Percentiles rank a stretch among this genome's conserved stretches.
phyloP scores from a whole-genome alignment of 2,888 invertebrate species.

The Helicoverpa assulta region DNA sequence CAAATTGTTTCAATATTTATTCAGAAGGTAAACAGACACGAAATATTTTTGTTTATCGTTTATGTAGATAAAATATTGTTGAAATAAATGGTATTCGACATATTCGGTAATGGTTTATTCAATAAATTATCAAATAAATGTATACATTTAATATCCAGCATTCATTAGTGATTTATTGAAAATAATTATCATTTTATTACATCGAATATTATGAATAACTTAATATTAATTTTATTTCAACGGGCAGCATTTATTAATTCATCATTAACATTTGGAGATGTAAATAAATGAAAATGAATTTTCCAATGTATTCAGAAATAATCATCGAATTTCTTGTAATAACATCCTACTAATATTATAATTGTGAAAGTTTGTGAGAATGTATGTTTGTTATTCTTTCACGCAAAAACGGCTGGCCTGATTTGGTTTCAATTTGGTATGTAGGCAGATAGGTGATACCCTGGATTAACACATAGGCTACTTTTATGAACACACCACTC shows the following conservation, averaged over 20 bases:
- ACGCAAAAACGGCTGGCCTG: too few relatives aligned
- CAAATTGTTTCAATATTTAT: slow-evolving; percentile 1
- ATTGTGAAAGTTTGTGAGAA: too few relatives aligned
- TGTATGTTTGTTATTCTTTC: too few relatives aligned
- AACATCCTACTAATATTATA: too few relatives aligned
- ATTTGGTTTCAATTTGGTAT: too few relatives aligned
- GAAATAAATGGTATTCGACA: not conserved
- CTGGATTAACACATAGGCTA: too few relatives aligned
- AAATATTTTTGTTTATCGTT: not conserved
- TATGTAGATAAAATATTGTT: not conserved
- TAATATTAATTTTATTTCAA: not conserved
- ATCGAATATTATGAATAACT: not conserved
- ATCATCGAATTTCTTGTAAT: too few relatives aligned
- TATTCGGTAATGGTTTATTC: not conserved
- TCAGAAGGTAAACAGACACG: not conserved
- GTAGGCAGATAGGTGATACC: too few relatives aligned
- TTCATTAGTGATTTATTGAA: not conserved
- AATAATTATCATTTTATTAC: not conserved
- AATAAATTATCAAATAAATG: not conserved
- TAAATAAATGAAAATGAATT: too few relatives aligned
- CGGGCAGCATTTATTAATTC: not conserved
- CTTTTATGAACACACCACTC: too few relatives aligned
- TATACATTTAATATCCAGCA: not conserved
- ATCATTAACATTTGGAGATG: too few relatives aligned
- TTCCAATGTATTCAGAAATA: too few relatives aligned